Percentiles rank a stretch among this genome's conserved stretches.
Evolutionary conservation across 2,113 vertebrate species (phyloP).

Genomic region (Entosphenus tridentatus): DNA sequence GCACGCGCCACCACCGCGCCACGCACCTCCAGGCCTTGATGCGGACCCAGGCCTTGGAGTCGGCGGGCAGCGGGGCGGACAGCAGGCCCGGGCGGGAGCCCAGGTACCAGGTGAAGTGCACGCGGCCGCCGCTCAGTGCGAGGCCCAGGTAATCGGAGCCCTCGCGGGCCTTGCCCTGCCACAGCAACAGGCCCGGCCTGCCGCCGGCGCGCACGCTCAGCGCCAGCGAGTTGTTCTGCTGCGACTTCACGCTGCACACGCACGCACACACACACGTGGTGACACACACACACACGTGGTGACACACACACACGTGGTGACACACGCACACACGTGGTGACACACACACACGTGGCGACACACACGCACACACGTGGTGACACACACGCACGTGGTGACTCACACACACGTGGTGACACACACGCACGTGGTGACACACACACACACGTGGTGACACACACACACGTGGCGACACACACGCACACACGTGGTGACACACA

Average conservation of each 20-base stretch:
- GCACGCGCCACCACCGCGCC: no score
- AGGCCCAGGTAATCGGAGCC: conserved; percentile 64
- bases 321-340: no score
- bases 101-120: conserved; percentile 76
- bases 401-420: neutral
- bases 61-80: conserved; percentile 46
- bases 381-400: neutral
- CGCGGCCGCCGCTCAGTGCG: conserved; percentile 54
- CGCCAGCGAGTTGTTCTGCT: conserved; percentile 74
- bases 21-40: conserved; percentile 61
- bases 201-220: conserved; percentile 74
- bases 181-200: conserved; percentile 73
- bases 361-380: no score
- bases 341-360: no score
- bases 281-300: neutral
- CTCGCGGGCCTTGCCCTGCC: conserved; percentile 73
- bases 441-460: neutral
- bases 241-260: conserved; percentile 46
- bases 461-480: neutral
- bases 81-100: conserved; percentile 67
- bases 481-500: neutral
- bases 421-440: neutral
- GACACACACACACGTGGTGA: neutral
- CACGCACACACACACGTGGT: no score
- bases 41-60: conserved; percentile 65